These are phyloP conservation scores for Drosophila bifasciata DNA, from an alignment of 1,140 invertebrate species.

Conservation along the genomic window DNA sequence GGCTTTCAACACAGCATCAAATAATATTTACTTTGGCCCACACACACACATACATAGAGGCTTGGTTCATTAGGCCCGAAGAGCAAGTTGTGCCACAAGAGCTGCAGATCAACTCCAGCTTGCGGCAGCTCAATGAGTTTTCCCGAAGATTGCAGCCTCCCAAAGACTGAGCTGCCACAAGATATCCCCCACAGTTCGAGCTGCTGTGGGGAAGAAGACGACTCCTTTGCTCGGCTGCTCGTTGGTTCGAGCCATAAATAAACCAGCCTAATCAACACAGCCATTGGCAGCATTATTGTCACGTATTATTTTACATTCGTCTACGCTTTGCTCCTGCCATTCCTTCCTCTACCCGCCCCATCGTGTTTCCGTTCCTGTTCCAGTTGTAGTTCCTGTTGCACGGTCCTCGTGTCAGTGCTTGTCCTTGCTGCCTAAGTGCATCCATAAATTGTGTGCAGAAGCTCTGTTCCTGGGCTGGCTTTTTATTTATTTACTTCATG, in stretches of 20 bases:
- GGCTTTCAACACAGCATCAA: constrained; percentile 79
- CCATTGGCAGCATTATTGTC: constrained; percentile 73
- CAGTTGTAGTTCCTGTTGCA: constrained; percentile 7
- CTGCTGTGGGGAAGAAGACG: constrained; percentile 9
- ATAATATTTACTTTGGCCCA: constrained; percentile 74
- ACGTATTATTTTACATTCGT: constrained; percentile 77
- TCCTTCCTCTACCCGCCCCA: no score
- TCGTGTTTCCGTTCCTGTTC: not conserved
- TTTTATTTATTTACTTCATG: constrained; percentile 71
- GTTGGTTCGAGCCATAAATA: constrained; percentile 52
- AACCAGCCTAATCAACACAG: constrained; percentile 71
- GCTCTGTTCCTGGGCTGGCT: constrained; percentile 37
- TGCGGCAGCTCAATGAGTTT: constrained; percentile 68
- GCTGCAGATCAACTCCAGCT: constrained; percentile 59
- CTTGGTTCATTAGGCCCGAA: constrained; percentile 73
- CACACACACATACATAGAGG: constrained; percentile 21
- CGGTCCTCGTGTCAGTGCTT: constrained; percentile 12
- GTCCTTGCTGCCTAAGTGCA: constrained; percentile 47
- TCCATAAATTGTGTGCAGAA: constrained; percentile 56
- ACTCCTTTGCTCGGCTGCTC: not conserved
- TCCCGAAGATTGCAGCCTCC: constrained; percentile 31
- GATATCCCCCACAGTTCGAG: not conserved
- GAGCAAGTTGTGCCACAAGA: constrained; percentile 63
- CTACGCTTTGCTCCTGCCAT: constrained; percentile 45
- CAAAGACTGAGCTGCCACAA: constrained; percentile 5